phyloP scores from a whole-genome alignment of 53 echinoderm and acorn worm genomes.

The Temnopleurus reevesii region DNA sequence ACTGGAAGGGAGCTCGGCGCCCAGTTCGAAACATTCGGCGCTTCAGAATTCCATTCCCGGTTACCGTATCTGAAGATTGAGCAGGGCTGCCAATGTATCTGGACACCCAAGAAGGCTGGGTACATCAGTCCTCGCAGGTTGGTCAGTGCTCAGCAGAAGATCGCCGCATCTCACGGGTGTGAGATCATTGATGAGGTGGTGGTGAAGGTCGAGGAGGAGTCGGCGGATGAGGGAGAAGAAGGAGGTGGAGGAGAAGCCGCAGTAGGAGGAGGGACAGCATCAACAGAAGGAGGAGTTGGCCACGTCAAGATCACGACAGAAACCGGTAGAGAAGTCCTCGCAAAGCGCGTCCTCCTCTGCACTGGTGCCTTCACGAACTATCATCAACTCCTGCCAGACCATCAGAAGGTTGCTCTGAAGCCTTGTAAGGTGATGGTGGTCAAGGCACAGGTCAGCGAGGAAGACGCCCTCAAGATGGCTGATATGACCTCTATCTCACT shows the following conservation, averaged over 20 bases:
- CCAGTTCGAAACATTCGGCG: neutral
- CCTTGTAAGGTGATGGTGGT: constrained; percentile 53
- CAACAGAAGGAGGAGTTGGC: neutral
- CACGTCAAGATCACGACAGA: constrained; percentile 33
- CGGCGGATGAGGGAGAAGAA: neutral
- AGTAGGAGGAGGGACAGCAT: too few relatives aligned
- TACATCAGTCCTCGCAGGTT: constrained; percentile 70
- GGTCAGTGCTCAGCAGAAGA: constrained; percentile 67
- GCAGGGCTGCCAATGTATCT: constrained; percentile 50
- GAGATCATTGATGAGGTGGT: constrained; percentile 66
- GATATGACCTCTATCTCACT: constrained; percentile 70
- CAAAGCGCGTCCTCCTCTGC: constrained; percentile 69
- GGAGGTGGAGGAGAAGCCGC: too few relatives aligned
- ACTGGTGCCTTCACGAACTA: constrained; percentile 74
- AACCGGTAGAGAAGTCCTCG: constrained; percentile 29
- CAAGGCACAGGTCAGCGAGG: constrained; percentile 57
- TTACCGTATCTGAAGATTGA: constrained; percentile 34
- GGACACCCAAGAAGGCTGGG: constrained; percentile 64
- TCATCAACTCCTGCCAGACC: constrained; percentile 61
- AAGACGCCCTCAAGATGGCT: constrained; percentile 58
- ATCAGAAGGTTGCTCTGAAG: constrained; percentile 50
- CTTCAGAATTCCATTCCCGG: neutral
- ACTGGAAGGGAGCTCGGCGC: neutral
- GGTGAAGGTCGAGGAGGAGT: constrained; percentile 17
- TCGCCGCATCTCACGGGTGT: constrained; percentile 67